Base-by-base conservation (phyloP, 2,888 invertebrate species). In the Hirtodrosophila histrioides region DNA sequence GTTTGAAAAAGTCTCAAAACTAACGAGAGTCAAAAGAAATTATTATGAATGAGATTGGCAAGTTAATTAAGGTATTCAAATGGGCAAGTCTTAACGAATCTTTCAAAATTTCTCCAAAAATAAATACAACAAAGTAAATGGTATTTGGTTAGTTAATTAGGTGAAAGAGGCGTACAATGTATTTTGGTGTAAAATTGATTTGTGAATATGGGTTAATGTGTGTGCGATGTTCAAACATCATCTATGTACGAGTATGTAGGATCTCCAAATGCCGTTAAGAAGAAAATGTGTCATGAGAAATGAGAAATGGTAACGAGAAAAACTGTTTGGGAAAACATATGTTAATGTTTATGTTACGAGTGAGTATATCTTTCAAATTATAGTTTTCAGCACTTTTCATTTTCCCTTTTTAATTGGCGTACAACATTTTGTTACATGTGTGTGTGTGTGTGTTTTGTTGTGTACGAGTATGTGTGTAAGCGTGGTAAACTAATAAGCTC, bases 1-100 rank as follows among this genome's bases (percentile, higher is more conserved):
- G 76, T 88, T 88, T 78, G 74, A 88, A 89, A 87, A 84, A 86
- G 71, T 80, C 77, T 79, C 62, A 79, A 78, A 86, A 78, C 73
- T 88, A 82, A 86, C 88, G 76, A 82, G 84, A 81, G 81, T 63
- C 48, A 56, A 70, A 65, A 74, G 54, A 61, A 74, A 54, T 65
- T 60, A 69, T 61, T 51, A 51, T 62, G 39, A 31, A 45, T 46
- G 24, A 57, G 33, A 40, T 29, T 63, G 41, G 57, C 45, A 49
- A 69, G 55, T 57, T 61, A 44, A 36, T 48, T 62, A 51, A 35
- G 36, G 56, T 60, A 39, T 45, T 60, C 54, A 71, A 68, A 69
- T 64, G 51, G 65, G 37, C 65, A 53, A 53, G 31, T 51, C 44
- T 44, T 24, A 62, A 51, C 46, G 50, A 56, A 49, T 53, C 44